A percentile compares a stretch with the other conserved stretches of the same genome.
Conservation (phyloP, 2,888 invertebrate species). For the Polyommatus iphigenia region DNA sequence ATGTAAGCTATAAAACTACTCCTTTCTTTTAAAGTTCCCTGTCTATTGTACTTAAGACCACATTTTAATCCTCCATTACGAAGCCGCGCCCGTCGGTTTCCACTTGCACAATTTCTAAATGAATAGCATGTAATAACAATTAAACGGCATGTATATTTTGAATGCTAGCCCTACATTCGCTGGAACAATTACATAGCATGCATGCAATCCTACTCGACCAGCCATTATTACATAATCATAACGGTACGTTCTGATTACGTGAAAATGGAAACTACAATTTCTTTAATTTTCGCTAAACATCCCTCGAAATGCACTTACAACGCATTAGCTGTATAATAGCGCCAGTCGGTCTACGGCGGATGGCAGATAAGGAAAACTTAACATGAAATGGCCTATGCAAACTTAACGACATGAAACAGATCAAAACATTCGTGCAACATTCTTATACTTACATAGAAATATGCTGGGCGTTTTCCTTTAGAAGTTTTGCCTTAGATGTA, state of each 20-base stretch:
- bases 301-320: conserved; percentile 31
- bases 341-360: conserved; percentile 15
- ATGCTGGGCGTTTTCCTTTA: not conserved
- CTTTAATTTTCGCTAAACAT: conserved; percentile 35
- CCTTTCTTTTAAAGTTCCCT: not conserved
- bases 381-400: conserved; percentile 17
- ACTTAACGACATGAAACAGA: conserved; percentile 16
- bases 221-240: conserved; percentile 35
- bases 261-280: conserved; percentile 34
- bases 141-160: conserved; percentile 23
- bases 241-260: conserved; percentile 35
- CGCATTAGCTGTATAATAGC: conserved; percentile 4
- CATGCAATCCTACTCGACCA: conserved; percentile 35
- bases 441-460: not conserved
- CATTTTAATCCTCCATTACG: not conserved
- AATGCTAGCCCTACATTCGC: conserved; percentile 26
- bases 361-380: conserved; percentile 22
- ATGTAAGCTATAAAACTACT: not conserved
- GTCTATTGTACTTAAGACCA: not conserved
- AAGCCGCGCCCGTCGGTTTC: not conserved
- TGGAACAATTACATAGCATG: conserved; percentile 31
- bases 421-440: not conserved
- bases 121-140: conserved; percentile 23
- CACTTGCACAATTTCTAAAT: conserved; percentile 19
- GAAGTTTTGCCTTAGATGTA: not conserved